These are phyloP conservation scores for Rhyacophila evoluta DNA, from an alignment of 2,888 invertebrate genomes.

Conservation along the genomic window DNA sequence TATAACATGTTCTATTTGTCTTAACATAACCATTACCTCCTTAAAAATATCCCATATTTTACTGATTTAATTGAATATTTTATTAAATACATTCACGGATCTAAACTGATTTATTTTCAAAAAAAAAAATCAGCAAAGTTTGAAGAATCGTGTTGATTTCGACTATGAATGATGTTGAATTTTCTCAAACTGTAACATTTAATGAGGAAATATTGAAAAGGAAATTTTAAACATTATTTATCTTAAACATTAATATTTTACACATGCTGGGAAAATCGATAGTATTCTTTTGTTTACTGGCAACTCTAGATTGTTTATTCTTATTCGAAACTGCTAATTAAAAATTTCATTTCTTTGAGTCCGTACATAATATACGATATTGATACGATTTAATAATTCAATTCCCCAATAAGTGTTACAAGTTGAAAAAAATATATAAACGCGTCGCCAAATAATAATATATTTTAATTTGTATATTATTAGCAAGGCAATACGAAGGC, in stretches of 20 bases:
- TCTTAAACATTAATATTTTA: no score
- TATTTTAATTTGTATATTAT: conserved; percentile 22
- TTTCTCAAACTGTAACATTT: not conserved
- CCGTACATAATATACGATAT: no score
- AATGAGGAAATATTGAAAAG: not conserved
- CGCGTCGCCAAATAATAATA: conserved; percentile 17
- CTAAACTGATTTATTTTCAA: no score
- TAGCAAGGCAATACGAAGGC: not conserved
- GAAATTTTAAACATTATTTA: no score
- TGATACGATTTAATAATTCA: no score
- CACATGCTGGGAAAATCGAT: not conserved
- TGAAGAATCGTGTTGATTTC: conserved; percentile 72
- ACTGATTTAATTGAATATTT: no score
- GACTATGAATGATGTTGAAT: conserved; percentile 71
- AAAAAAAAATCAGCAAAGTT: conserved; percentile 57
- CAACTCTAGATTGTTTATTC: not conserved
- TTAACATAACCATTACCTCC: not conserved
- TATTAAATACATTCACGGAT: no score
- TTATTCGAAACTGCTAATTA: no score
- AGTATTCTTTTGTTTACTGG: not conserved
- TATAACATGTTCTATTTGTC: not conserved
- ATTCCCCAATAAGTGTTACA: not conserved
- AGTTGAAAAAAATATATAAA: not conserved
- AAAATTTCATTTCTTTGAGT: no score
- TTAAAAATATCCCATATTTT: no score